Evolutionary conservation across 1,140 invertebrate species (phyloP).

Genomic region (Campoletis sonorensis): DNA sequence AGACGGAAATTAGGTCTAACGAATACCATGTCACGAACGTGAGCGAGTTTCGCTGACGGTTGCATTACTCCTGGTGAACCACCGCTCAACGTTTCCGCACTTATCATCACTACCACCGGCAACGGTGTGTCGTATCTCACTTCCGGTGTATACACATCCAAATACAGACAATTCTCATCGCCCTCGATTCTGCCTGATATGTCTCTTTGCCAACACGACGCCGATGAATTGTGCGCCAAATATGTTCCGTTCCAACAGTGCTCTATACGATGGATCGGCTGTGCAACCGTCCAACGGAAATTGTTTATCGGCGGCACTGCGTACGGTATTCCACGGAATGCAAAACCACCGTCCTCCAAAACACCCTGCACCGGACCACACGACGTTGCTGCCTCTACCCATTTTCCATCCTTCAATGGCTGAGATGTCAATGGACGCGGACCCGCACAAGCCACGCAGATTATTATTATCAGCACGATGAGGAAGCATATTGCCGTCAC

Average conservation of each 20-base stretch:
- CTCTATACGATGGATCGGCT: conserved; percentile 80
- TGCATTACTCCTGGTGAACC: conserved; percentile 82
- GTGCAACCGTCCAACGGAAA: conserved; percentile 84
- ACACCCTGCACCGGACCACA: conserved; percentile 88
- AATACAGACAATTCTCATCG: conserved; percentile 87
- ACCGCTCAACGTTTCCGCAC: conserved; percentile 85
- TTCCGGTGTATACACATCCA: conserved; percentile 87
- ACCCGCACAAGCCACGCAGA: conserved; percentile 78
- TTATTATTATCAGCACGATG: conserved; percentile 81
- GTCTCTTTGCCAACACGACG: conserved; percentile 82
- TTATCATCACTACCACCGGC: conserved; percentile 89
- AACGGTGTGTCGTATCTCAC: conserved; percentile 84
- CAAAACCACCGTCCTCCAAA: conserved; percentile 85
- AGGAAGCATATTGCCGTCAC: conserved; percentile 78
- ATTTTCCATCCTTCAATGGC: conserved; percentile 82
- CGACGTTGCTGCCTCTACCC: conserved; percentile 83
- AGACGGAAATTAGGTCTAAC: conserved; percentile 88
- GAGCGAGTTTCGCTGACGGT: conserved; percentile 81
- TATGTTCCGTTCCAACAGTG: conserved; percentile 89
- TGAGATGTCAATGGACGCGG: conserved; percentile 76
- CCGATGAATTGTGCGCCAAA: conserved; percentile 81
- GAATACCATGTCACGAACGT: conserved; percentile 87
- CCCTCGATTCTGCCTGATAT: conserved; percentile 81
- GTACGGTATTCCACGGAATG: conserved; percentile 91
- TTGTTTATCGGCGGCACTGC: conserved; percentile 86